Evolutionary conservation across 2,113 vertebrate species (phyloP).

Genomic region (Bubo blakistoni): DNA sequence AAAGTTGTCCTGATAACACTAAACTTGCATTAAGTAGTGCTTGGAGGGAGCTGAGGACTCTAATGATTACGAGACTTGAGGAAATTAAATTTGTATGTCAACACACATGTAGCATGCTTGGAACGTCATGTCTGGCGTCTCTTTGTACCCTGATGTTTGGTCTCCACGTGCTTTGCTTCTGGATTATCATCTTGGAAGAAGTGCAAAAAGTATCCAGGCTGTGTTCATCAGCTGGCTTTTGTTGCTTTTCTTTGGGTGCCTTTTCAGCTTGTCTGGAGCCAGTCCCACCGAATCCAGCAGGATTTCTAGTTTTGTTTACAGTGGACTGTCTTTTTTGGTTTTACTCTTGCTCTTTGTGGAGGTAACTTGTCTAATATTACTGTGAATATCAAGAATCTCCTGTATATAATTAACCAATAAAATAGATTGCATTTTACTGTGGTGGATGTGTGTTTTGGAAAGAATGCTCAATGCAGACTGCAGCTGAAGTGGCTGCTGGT

Average conservation of each 20-base stretch:
- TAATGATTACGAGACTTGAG: accelerated
- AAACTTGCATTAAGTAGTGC: background rate
- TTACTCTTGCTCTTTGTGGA: slow-evolving; percentile 7
- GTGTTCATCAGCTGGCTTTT: background rate
- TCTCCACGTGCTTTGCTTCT: background rate
- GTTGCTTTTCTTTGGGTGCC: slow-evolving; percentile 27
- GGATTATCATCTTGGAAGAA: background rate
- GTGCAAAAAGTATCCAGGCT: background rate
- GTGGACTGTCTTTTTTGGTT: slow-evolving; percentile 32
- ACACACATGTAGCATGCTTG: background rate
- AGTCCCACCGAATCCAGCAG: background rate
- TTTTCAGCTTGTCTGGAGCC: slow-evolving; percentile 32
- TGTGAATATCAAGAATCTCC: slow-evolving; percentile 34
- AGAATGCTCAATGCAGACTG: background rate
- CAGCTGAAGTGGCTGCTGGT: background rate
- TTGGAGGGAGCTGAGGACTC: background rate
- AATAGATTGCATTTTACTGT: slow-evolving; percentile 41
- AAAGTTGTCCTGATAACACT: background rate
- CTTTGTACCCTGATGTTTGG: background rate
- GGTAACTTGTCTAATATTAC: background rate
- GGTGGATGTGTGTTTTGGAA: background rate
- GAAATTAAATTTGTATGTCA: accelerated
- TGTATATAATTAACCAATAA: slow-evolving; percentile 66
- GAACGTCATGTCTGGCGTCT: background rate
- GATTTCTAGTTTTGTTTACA: slow-evolving; percentile 34